phyloP scores from a whole-genome alignment of 2,888 invertebrate species.

The Timema cristinae region DNA sequence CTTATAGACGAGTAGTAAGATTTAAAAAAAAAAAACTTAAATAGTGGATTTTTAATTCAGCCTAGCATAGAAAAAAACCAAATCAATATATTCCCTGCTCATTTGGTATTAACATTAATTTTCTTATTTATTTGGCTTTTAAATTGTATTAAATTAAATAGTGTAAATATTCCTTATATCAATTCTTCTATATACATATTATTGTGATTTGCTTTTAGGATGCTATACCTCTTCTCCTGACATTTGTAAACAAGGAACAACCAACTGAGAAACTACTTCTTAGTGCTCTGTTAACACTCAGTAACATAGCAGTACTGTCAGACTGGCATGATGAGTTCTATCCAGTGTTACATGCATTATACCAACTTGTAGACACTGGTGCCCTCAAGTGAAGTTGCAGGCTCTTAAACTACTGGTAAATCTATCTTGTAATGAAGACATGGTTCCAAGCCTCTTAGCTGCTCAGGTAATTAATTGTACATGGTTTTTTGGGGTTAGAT shows the following conservation, averaged over 20 bases:
- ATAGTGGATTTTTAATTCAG: too few relatives aligned
- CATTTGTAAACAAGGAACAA: constrained; percentile 42
- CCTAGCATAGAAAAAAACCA: too few relatives aligned
- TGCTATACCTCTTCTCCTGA: constrained; percentile 48
- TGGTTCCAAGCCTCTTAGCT: constrained; percentile 55
- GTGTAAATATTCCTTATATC: too few relatives aligned
- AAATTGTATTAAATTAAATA: too few relatives aligned
- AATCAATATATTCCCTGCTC: too few relatives aligned
- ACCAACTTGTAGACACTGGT: constrained; percentile 45
- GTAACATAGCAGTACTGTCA: constrained; percentile 49
- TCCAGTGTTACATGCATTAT: constrained; percentile 46
- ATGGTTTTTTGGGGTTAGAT: neutral
- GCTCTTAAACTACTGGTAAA: constrained; percentile 55
- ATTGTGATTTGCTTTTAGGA: constrained; percentile 39
- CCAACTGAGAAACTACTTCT: constrained; percentile 45
- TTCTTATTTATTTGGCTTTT: too few relatives aligned
- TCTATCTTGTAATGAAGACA: constrained; percentile 54
- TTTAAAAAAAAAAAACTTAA: too few relatives aligned
- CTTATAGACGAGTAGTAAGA: too few relatives aligned
- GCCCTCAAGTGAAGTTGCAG: constrained; percentile 47
- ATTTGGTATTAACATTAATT: too few relatives aligned
- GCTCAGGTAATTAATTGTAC: constrained; percentile 48
- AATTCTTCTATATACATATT: too few relatives aligned
- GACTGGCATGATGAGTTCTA: constrained; percentile 51
- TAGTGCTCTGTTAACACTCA: constrained; percentile 51